Base-by-base conservation (phyloP, 2,797 vertebrate genomes). In the Harpagifer antarcticus region DNA sequence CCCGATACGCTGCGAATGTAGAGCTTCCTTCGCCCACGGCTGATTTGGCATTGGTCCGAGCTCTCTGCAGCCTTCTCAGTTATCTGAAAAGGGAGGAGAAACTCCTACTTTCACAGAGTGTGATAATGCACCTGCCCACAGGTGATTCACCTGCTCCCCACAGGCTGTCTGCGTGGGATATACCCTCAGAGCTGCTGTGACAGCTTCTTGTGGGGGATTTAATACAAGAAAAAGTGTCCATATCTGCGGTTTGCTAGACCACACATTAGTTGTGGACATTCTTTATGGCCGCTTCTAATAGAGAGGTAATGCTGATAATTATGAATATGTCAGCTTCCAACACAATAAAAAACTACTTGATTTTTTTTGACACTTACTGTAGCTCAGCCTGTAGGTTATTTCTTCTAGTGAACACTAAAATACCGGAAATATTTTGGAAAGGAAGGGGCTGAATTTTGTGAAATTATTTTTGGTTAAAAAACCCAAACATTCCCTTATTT, bases 141-240 rank as follows among this genome's bases (percentile, higher is more conserved):
- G 78, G 84, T 82, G 74, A 81, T 37, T 65, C 3, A 19, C 68
- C 59, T 13, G 56, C 81, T 76, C 69, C 83, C 65, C 62, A 65
- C 62, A 68, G 52, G 53, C 71, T 48, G 61, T 68, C 43, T 78
- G 57, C 73, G 72, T 80, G 71, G 52, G 65, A 81, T 37, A 43
- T 43, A 5, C 49, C 53, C 71, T 45, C 53, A 44, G 19, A 76
- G 74, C 47, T 5, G 63, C 73, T 37, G 64, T 59, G 72, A 87
- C 78, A 81, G 84, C 77, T 79, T 54, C 72, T 74, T 78, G 76
- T 86, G 79, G 68, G 79, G 81, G 72, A 79, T 70, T 79, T 79
- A 88, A 86, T 74, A 73, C 67, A 59, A 55, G 64, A 86, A 85
- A 85, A 89, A 23, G 71, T 64, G 62, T 68, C 52, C 45, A 62